Conservation (phyloP, 2,888 invertebrate genomes). For the Phortica okadai region DNA sequence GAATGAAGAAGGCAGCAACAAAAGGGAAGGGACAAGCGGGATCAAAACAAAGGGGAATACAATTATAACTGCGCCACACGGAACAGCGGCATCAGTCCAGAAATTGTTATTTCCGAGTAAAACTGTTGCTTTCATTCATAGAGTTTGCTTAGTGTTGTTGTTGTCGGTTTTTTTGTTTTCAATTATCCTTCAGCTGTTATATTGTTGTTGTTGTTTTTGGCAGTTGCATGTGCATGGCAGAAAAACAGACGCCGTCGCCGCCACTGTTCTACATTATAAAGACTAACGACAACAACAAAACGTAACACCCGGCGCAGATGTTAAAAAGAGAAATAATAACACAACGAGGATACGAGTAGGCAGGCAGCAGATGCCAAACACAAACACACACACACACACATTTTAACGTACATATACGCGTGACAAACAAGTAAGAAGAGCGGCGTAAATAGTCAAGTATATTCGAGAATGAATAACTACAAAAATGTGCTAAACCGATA, state of each 20-base stretch:
- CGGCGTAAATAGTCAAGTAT: too few species aligned
- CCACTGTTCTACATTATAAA: too few species aligned
- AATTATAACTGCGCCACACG: neutral
- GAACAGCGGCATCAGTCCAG: neutral
- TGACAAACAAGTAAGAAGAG: too few species aligned
- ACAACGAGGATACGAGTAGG: neutral
- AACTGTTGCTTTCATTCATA: neutral
- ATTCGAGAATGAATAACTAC: too few species aligned
- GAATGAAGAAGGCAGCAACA: neutral
- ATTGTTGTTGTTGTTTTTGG: neutral
- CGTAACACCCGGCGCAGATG: conserved; percentile 68
- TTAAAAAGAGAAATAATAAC: conserved; percentile 50
- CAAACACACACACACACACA: conserved; percentile 44
- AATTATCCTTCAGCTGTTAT: conserved; percentile 9
- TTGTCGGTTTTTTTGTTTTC: neutral
- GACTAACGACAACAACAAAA: neutral
- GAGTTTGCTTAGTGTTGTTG: neutral
- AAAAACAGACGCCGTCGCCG: neutral
- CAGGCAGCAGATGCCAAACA: conserved; percentile 25
- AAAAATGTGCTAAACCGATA: too few species aligned
- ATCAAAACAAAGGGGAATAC: too few species aligned
- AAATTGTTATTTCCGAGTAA: conserved; percentile 22
- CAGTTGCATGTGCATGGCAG: conserved; percentile 13
- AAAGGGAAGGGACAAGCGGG: neutral
- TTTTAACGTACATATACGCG: too few species aligned